Conservation (phyloP, 2,888 invertebrate genomes). For the Drosophila mettleri region DNA sequence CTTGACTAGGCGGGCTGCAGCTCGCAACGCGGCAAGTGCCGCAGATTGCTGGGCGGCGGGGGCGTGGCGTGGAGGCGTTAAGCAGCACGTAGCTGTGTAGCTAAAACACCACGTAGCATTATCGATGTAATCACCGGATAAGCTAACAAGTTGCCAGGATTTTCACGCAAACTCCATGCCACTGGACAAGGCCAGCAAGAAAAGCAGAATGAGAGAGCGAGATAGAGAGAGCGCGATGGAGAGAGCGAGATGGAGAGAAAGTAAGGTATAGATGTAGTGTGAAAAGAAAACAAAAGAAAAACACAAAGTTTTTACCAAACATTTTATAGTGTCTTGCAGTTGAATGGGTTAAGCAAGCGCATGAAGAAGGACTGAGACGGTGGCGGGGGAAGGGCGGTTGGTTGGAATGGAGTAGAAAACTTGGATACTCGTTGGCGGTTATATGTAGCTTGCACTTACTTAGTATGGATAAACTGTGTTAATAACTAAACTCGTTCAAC, state of each 20-base stretch:
- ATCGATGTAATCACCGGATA: constrained; percentile 85
- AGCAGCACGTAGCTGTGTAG: constrained; percentile 76
- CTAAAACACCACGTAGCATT: constrained; percentile 83
- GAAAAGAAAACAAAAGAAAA: constrained; percentile 44
- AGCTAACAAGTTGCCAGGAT: constrained; percentile 85
- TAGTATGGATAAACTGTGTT: constrained; percentile 75
- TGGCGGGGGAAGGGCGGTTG: too few relatives aligned
- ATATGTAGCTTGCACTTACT: constrained; percentile 52
- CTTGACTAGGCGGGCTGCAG: constrained; percentile 22
- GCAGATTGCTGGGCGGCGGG: background rate
- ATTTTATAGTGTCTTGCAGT: constrained; percentile 59
- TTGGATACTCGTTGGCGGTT: constrained; percentile 5
- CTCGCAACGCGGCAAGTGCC: constrained; percentile 18
- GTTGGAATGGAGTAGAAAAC: background rate
- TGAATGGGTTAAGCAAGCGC: constrained; percentile 7
- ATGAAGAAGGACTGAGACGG: background rate
- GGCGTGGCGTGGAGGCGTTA: constrained; percentile 27
- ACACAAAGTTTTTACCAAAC: constrained; percentile 31
- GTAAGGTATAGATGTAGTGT: constrained; percentile 41
- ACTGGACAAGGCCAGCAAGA: constrained; percentile 6
- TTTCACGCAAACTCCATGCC: constrained; percentile 75
- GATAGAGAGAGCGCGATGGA: constrained; percentile 2
- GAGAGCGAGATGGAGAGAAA: background rate
- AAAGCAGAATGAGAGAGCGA: background rate
- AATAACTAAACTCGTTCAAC: constrained; percentile 70